phyloP scores from a whole-genome alignment of 2,797 vertebrate species.

The Leptodactylus fallax region DNA sequence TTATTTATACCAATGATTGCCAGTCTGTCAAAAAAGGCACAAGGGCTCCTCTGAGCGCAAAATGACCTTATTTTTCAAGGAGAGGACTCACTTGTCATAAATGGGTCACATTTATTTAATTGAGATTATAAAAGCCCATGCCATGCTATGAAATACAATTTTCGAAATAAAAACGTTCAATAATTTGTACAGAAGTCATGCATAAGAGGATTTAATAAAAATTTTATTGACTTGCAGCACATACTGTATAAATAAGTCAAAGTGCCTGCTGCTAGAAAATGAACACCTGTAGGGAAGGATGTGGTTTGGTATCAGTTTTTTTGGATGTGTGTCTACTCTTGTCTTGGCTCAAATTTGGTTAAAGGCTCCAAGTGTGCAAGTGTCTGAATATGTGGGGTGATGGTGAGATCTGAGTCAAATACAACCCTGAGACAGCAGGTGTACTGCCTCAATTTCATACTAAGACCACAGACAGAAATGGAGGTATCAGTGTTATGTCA shows the following conservation, averaged over 20 bases:
- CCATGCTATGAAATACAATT: background rate
- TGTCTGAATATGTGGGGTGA: too few species aligned
- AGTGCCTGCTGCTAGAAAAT: background rate
- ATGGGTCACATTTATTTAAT: slow-evolving; percentile 23
- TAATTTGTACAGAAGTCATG: background rate
- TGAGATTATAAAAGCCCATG: background rate
- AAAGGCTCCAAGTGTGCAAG: too few species aligned
- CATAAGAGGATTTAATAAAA: background rate
- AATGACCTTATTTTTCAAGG: slow-evolving; percentile 16
- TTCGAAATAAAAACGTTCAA: background rate
- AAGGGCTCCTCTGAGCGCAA: background rate
- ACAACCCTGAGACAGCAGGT: too few species aligned
- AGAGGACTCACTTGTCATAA: slow-evolving; percentile 15
- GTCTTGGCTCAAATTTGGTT: too few species aligned
- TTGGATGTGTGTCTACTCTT: too few species aligned
- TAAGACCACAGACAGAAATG: too few species aligned
- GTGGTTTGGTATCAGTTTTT: background rate
- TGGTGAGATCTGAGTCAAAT: too few species aligned
- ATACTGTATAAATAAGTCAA: background rate
- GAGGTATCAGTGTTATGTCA: too few species aligned
- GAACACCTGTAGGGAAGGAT: background rate
- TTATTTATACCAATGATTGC: slow-evolving; percentile 22
- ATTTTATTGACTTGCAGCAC: background rate
- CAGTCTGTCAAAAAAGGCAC: slow-evolving; percentile 1
- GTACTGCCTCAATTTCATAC: too few species aligned